phyloP scores from a whole-genome alignment of 2,113 vertebrate species.

The Lophura nycthemera region DNA sequence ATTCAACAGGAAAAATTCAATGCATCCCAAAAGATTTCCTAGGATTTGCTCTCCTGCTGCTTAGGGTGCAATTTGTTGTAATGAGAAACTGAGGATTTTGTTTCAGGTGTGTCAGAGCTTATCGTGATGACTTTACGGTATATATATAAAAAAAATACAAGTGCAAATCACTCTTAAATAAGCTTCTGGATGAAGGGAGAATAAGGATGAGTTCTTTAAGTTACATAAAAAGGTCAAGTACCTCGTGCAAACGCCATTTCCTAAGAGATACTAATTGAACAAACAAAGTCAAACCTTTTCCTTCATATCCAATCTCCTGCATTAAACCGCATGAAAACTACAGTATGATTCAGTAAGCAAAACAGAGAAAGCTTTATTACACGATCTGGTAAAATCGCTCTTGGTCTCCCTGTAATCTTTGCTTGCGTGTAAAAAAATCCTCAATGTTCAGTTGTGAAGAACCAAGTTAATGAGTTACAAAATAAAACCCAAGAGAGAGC shows the following conservation, averaged over 20 bases:
- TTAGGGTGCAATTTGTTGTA: conserved; percentile 70
- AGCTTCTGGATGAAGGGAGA: conserved; percentile 27
- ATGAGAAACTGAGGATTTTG: conserved; percentile 75
- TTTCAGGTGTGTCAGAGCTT: conserved; percentile 69
- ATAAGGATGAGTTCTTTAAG: neutral
- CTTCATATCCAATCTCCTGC: neutral
- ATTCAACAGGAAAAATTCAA: conserved; percentile 78
- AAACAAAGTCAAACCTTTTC: neutral
- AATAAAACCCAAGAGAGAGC: neutral
- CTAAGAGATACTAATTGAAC: conserved; percentile 34
- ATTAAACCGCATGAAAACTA: conserved; percentile 30
- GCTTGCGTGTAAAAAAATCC: neutral
- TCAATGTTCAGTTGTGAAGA: neutral
- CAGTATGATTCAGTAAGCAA: neutral
- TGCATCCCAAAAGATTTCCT: conserved; percentile 71
- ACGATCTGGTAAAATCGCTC: neutral
- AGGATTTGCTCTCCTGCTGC: conserved; percentile 67
- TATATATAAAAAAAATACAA: neutral
- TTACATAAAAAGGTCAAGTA: conserved; percentile 7
- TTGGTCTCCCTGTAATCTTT: neutral
- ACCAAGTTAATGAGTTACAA: neutral
- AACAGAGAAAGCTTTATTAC: conserved; percentile 29
- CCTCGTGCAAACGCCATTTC: neutral
- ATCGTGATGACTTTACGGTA: conserved; percentile 40
- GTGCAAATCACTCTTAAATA: conserved; percentile 45